Conservation (phyloP, 2,888 invertebrate genomes). For the Eupithecia subfuscata region DNA sequence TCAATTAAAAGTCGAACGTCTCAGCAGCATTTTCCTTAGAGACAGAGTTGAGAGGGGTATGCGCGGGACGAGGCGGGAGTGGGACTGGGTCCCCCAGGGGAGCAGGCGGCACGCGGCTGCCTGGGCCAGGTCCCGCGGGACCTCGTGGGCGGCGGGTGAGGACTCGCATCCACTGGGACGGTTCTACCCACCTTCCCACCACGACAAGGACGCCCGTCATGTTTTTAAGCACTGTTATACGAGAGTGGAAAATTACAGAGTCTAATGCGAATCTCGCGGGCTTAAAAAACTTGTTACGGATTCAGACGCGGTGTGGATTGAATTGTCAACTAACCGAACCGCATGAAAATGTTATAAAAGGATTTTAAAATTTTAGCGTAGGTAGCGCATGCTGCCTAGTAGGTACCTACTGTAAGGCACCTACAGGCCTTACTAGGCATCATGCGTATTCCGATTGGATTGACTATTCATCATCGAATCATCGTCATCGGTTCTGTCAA, state of each 20-base stretch:
- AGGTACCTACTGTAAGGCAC: no score
- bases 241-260: constrained; percentile 52
- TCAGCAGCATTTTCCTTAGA: constrained; percentile 75
- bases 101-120: constrained; percentile 75
- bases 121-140: constrained; percentile 76
- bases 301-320: constrained; percentile 4
- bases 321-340: neutral
- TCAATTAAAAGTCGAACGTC: constrained; percentile 79
- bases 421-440: neutral
- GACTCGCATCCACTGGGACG: constrained; percentile 77
- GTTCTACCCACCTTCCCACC: constrained; percentile 61
- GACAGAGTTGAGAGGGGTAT: constrained; percentile 50
- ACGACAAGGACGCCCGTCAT: constrained; percentile 63
- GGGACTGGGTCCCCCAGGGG: constrained; percentile 63
- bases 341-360: neutral
- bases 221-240: constrained; percentile 72
- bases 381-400: no score
- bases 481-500: neutral
- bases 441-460: neutral
- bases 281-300: constrained; percentile 7
- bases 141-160: constrained; percentile 76
- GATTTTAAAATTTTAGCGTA: neutral
- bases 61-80: constrained; percentile 42
- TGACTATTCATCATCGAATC: neutral
- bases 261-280: constrained; percentile 26